Evolutionary conservation across 2,888 invertebrate species (phyloP), one percentile per base, ranked within the genome.

Genomic region (Seira sanloemensis): DNA sequence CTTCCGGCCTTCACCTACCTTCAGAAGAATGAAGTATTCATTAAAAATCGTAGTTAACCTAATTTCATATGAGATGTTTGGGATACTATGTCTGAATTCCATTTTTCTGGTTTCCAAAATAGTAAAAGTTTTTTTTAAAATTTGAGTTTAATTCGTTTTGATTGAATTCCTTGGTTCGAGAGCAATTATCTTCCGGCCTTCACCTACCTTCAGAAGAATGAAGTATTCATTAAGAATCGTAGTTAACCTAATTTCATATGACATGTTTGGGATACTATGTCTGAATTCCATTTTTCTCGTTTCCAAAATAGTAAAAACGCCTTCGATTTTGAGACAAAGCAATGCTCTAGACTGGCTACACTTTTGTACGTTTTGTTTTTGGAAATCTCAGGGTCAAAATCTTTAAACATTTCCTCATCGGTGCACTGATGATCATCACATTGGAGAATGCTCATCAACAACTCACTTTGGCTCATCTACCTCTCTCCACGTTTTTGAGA

Each of bases 381-480:
- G 18, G 2, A 12, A 78, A 65, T 58, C 65, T 78, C 78, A 78
- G 50, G 78, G 78, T 78, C 78, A 78, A 62, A 78, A 65, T 18
- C 58, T 78, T 37, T 62, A 71, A 78, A 78, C n/a, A n/a, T n/a
- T n/a, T n/a, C n/a, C n/a, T n/a, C n/a, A n/a, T n/a, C n/a, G n/a
- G n/a, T 37, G 37, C 12, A 37, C 37, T 12, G 5, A 37, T 37
- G 37, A 9, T 37, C 7, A 37, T 37, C 5, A 37, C 7, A 37
- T 12, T 5, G 37, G 5, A 37, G 5, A 12, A 37, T 37, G 12
- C 12, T 5, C 7, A 37, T 9, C 37, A 37, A 12, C 12, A 9
- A 37, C 5, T 9, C 7, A 37, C 5, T 37, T 12, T 12, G 37
- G 12, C 37, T 5, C 37, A 37, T n/a, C n/a, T n/a, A n/a, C n/a